phyloP scores from a whole-genome alignment of 2,888 invertebrate species.

The Caenorhabditis doughertyi region DNA sequence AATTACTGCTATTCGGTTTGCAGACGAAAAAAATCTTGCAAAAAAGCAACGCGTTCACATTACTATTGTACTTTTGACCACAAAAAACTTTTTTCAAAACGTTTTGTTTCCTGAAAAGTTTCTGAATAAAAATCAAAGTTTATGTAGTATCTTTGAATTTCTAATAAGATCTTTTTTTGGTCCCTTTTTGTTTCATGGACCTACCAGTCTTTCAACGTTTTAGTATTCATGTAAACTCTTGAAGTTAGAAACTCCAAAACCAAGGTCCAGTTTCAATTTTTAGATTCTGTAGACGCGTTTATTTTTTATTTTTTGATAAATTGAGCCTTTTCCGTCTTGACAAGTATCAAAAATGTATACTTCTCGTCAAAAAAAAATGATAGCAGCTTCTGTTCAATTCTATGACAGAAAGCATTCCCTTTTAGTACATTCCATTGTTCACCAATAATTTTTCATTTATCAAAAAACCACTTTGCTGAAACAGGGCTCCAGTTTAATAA shows the following conservation, averaged over 20 bases:
- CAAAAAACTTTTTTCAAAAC: neutral
- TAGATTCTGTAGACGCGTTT: neutral
- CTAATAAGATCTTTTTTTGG: conserved; percentile 25
- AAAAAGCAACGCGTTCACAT: neutral
- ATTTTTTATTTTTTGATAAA: conserved; percentile 54
- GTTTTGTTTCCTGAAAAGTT: too few relatives aligned
- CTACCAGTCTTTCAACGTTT: conserved; percentile 33
- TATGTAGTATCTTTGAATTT: conserved; percentile 32
- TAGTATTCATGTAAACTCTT: conserved; percentile 46
- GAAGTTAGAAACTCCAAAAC: neutral
- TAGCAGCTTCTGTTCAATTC: conserved; percentile 23
- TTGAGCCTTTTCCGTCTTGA: conserved; percentile 33
- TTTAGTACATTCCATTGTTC: conserved; percentile 28
- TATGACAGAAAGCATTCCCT: conserved; percentile 2
- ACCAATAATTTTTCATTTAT: conserved; percentile 24
- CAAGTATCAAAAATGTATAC: conserved; percentile 63
- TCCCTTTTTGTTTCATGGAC: conserved; percentile 37
- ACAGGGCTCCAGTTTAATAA: conserved; percentile 1
- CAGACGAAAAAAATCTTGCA: neutral
- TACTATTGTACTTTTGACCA: neutral
- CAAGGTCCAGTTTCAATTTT: neutral
- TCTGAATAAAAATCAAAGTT: conserved; percentile 10
- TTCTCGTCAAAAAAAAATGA: conserved; percentile 41
- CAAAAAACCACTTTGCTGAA: conserved; percentile 12
- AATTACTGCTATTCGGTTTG: neutral